Evolutionary conservation across 1,140 invertebrate species (phyloP).

Genomic region (Camponotus pennsylvanicus): DNA sequence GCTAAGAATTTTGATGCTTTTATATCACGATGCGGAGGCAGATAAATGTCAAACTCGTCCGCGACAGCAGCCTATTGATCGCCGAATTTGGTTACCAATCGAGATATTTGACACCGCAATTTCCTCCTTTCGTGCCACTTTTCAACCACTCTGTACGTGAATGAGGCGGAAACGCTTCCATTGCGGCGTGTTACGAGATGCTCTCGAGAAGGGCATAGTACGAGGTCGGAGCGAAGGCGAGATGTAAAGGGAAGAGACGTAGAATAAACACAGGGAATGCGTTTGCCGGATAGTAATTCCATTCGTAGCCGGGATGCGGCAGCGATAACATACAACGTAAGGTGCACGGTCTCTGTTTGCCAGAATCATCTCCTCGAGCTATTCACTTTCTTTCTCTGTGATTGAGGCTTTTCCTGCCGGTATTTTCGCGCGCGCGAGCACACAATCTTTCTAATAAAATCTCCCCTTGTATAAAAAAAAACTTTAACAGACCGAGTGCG

Average conservation of each 20-base stretch:
- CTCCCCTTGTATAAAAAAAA: constrained; percentile 10
- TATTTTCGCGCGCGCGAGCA: not conserved
- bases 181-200: not conserved
- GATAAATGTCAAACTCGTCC: not conserved
- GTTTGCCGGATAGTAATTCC: constrained; percentile 71
- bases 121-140: too few species aligned
- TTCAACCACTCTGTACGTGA: not conserved
- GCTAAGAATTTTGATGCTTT: not conserved
- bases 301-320: constrained; percentile 58
- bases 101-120: not conserved
- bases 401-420: constrained; percentile 3
- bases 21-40: not conserved
- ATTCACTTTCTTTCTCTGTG: constrained; percentile 2
- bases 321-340: constrained; percentile 66
- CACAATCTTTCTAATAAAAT: not conserved
- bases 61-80: not conserved
- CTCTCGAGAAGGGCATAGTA: not conserved
- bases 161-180: not conserved
- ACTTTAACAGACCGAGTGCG: not conserved
- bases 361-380: constrained; percentile 64
- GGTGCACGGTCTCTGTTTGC: constrained; percentile 70
- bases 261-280: constrained; percentile 70
- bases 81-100: not conserved
- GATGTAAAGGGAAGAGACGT: constrained; percentile 47
- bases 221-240: not conserved